A percentile compares a stretch with the other conserved stretches of the same genome.
Evolutionary conservation across 2,888 invertebrate genomes (phyloP).

Genomic region (Tetragnatha montana): DNA sequence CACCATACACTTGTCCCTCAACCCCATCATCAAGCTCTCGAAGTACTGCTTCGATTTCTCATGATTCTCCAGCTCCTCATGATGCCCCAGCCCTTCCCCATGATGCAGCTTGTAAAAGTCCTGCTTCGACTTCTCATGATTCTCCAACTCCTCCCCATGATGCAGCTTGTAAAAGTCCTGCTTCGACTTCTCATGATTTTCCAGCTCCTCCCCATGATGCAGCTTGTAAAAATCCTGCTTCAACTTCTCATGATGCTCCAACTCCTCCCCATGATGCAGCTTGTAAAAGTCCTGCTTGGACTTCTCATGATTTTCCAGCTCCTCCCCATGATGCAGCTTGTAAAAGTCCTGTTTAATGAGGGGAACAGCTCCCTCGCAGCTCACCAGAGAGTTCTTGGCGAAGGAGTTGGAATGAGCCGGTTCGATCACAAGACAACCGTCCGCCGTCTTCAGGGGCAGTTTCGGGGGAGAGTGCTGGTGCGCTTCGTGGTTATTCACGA

Average conservation of each 20-base stretch:
- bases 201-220: too few relatives aligned
- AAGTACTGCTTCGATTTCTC: conserved; percentile 4
- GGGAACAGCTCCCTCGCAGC: conserved; percentile 46
- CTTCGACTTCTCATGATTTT: not conserved
- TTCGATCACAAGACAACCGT: conserved; percentile 44
- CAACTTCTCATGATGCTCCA: too few relatives aligned
- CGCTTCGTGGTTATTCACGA: conserved; percentile 58
- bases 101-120: not conserved
- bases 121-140: not conserved
- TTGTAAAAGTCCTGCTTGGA: conserved; percentile 18
- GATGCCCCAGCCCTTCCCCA: too few relatives aligned
- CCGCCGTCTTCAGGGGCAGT: conserved; percentile 29
- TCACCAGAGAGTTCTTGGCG: conserved; percentile 8
- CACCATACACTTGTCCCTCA: conserved; percentile 11
- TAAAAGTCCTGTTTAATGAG: conserved; percentile 43
- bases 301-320: not conserved
- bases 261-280: too few relatives aligned
- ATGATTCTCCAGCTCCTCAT: too few relatives aligned
- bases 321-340: not conserved
- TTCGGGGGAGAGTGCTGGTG: conserved; percentile 58
- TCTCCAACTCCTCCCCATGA: too few relatives aligned
- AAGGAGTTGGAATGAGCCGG: conserved; percentile 62
- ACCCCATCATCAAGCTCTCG: conserved; percentile 4
- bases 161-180: not conserved
- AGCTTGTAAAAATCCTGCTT: conserved; percentile 1